Conservation (phyloP, 1,140 invertebrate genomes). For the Lepidostoma basale region DNA sequence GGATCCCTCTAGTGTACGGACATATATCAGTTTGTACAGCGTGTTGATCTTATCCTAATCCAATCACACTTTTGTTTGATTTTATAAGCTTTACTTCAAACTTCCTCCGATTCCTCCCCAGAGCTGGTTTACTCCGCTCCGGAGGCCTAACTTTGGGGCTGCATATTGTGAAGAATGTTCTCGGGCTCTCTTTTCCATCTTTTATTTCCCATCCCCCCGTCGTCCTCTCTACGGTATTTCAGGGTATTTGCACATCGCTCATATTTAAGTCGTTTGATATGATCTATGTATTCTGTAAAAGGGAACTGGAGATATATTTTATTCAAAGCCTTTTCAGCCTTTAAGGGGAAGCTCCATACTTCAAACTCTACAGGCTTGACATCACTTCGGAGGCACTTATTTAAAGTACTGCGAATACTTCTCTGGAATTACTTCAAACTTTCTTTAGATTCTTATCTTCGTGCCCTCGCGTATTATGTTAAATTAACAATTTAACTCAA, state of each 20-base stretch:
- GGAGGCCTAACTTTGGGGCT: constrained; percentile 30
- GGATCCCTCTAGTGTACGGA: neutral
- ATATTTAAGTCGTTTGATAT: constrained; percentile 30
- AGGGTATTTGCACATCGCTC: constrained; percentile 27
- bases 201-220: neutral
- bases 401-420: neutral
- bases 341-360: constrained; percentile 6
- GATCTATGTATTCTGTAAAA: constrained; percentile 22
- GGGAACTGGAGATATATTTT: constrained; percentile 13
- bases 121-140: constrained; percentile 17
- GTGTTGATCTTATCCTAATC: constrained; percentile 45
- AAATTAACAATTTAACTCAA: no score
- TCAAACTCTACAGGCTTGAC: neutral
- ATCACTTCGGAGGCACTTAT: constrained; percentile 3
- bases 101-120: constrained; percentile 22
- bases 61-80: constrained; percentile 47
- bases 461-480: no score
- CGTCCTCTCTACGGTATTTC: constrained; percentile 16
- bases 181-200: constrained; percentile 26
- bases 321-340: constrained; percentile 25
- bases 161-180: constrained; percentile 33
- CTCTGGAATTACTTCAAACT: no score
- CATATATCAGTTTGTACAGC: constrained; percentile 32
- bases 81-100: constrained; percentile 45
- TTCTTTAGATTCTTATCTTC: no score